Evolutionary conservation across 92 coral and sea anemone species (phyloP).

Genomic region (Zoanthus gigantus): DNA sequence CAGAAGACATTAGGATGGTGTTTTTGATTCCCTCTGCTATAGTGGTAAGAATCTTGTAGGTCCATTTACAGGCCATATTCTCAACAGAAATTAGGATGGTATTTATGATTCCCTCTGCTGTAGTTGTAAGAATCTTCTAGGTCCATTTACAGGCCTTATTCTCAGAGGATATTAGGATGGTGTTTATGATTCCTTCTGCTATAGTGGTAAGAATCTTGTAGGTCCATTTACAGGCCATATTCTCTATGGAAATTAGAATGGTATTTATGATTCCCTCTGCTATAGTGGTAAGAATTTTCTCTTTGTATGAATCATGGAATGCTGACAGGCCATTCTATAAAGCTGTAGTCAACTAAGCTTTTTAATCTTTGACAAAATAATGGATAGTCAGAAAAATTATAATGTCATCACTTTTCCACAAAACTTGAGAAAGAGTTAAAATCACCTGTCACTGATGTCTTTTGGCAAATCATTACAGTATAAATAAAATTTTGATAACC

Average conservation of each 20-base stretch:
- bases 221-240: slow-evolving; percentile 83
- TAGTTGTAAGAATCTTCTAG: slow-evolving; percentile 75
- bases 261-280: slow-evolving; percentile 86
- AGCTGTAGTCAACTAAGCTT: too few relatives aligned
- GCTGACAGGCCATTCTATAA: background rate
- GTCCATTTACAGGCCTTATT: slow-evolving; percentile 80
- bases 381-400: too few relatives aligned
- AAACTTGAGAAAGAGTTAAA: too few relatives aligned
- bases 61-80: slow-evolving; percentile 78
- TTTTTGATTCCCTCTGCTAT: slow-evolving; percentile 86
- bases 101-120: slow-evolving; percentile 81
- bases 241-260: slow-evolving; percentile 77
- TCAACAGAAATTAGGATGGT: slow-evolving; percentile 80
- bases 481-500: too few relatives aligned
- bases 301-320: background rate
- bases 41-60: slow-evolving; percentile 74
- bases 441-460: too few relatives aligned
- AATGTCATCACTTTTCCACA: too few relatives aligned
- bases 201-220: slow-evolving; percentile 72
- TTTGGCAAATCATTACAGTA: too few relatives aligned
- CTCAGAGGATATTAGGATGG: slow-evolving; percentile 78
- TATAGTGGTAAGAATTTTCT: slow-evolving; percentile 64
- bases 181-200: slow-evolving; percentile 82
- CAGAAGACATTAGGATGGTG: slow-evolving; percentile 80
- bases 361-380: too few relatives aligned